Evolutionary conservation across 2,113 vertebrate species (phyloP), one percentile per base, ranked within the genome.

Genomic region (Melospiza georgiana): DNA sequence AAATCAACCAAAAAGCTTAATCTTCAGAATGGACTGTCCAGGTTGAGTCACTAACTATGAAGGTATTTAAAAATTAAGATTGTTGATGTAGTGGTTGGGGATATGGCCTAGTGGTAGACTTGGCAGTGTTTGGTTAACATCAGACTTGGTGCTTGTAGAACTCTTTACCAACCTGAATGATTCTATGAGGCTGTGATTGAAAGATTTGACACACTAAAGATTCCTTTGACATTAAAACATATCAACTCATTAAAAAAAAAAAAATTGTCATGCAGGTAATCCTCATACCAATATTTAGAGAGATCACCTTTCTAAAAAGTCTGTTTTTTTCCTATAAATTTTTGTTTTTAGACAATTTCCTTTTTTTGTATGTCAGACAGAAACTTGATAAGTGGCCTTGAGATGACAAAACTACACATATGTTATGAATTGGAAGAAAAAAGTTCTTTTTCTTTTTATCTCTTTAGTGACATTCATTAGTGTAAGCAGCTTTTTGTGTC

Each of bases 381-480:
- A 67, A 85, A 68, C 17, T 55, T 88, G 51, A 55, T 91, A 77
- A 92, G 59, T 54, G 67, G 31, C 59, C 59, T 93, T 25, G 6
- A 96, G 65, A 89, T 69, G 35, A 86, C 43, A 89, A 86, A 88
- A 51, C 10, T 63, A 77, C 35, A 31, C 30, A 35, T 79, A 48
- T 19, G 67, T 41, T 86, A 77, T 49, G 41, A 92, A 61, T 57
- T 24, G 84, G n/a, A 94, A 79, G n/a, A 54, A 66, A 88, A 46
- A 88, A 57, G 4, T 24, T n/a, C 2, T 48, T 95, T 69, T 87
- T 33, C 9, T 55, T 57, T 57, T 33, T 57, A 69, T 75, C 69
- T 94, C 52, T 85, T 65, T 63, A 66, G 83, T 78, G 79, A 48
- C 65, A 89, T 75, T 89, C 72, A 84, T 96, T 93, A 93, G 24